Evolutionary conservation across 2,888 invertebrate species (phyloP).

Genomic region (Monopis laevigella): DNA sequence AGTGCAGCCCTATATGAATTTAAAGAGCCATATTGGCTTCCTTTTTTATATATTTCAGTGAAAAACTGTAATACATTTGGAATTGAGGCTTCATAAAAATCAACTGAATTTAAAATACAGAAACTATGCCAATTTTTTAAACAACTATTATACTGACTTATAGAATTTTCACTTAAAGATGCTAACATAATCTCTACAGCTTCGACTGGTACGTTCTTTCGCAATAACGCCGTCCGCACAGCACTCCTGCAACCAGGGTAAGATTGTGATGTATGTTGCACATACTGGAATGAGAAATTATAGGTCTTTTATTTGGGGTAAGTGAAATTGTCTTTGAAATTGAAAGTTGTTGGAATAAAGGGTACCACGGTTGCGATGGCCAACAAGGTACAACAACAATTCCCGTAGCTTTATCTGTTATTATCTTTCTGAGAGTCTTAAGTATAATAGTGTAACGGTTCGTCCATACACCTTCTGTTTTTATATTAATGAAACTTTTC

Average conservation of each 20-base stretch:
- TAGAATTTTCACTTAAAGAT: slow-evolving; percentile 8
- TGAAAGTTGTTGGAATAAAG: no score
- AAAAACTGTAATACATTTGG: slow-evolving; percentile 12
- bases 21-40: slow-evolving; percentile 14
- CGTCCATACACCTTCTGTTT: no score
- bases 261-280: slow-evolving; percentile 10
- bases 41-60: slow-evolving; percentile 13
- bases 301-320: no score
- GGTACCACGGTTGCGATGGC: no score
- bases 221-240: slow-evolving; percentile 9
- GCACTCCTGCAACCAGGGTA: slow-evolving; percentile 9
- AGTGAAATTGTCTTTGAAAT: no score
- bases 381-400: slow-evolving; percentile 15
- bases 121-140: slow-evolving; percentile 8
- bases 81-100: slow-evolving; percentile 1
- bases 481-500: no score
- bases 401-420: slow-evolving; percentile 12
- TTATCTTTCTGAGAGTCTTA: slow-evolving; percentile 15
- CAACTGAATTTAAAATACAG: slow-evolving; percentile 1
- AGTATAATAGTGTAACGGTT: slow-evolving; percentile 12
- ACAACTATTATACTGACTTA: slow-evolving; percentile 14
- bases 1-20: slow-evolving; percentile 17
- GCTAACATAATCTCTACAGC: slow-evolving; percentile 7
- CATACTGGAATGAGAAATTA: no score
- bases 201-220: not conserved